Conservation (phyloP, 2,888 invertebrate genomes). For the Cinara cedri region DNA sequence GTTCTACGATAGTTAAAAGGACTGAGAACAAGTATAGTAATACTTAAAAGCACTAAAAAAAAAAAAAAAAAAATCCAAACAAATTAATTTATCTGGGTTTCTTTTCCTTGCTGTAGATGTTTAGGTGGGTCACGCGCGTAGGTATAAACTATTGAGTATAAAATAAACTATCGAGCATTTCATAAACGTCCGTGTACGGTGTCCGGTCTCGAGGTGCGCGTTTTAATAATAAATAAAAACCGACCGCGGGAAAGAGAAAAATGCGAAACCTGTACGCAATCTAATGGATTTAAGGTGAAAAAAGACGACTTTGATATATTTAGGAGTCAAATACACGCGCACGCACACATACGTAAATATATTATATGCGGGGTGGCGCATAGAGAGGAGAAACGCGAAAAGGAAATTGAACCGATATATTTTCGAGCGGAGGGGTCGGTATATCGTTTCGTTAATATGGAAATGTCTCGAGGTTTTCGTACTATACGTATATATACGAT, state of each 20-base stretch:
- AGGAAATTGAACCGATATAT: conserved; percentile 54
- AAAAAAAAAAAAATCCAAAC: no score
- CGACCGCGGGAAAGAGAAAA: conserved; percentile 1
- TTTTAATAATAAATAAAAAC: conserved; percentile 36
- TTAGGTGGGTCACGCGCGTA: neutral
- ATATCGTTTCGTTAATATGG: conserved; percentile 40
- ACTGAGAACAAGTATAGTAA: no score
- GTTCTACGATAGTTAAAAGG: no score
- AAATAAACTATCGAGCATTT: conserved; percentile 27
- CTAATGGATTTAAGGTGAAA: conserved; percentile 48
- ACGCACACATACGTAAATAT: neutral
- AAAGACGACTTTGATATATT: conserved; percentile 50
- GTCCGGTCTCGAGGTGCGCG: neutral
- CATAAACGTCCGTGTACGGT: conserved; percentile 28
- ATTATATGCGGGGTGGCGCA: neutral
- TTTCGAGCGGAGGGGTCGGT: conserved; percentile 13
- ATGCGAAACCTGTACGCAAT: conserved; percentile 25
- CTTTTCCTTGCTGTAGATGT: no score
- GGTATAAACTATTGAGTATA: no score
- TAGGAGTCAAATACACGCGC: neutral
- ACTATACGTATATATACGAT: no score
- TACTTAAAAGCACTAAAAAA: no score
- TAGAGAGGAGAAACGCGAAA: conserved; percentile 28
- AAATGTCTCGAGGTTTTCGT: no score
- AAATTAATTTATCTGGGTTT: no score